Evolutionary conservation across 1,140 invertebrate genomes (phyloP), one percentile per base, ranked within the genome.

Genomic region (Apocrypta bakeri): DNA sequence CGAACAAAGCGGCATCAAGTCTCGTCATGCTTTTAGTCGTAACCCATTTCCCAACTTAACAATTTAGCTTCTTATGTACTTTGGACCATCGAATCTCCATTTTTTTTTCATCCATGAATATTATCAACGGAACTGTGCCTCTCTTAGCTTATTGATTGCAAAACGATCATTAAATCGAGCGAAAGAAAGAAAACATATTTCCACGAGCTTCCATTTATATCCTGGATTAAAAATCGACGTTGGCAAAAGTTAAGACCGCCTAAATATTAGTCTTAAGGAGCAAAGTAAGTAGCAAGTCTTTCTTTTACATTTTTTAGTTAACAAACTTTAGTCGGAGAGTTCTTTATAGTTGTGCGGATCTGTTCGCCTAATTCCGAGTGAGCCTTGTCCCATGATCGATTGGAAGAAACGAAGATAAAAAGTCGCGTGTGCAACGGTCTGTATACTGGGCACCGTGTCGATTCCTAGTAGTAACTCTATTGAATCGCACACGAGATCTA

Each of bases 51-150:
- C 14, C 63, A 27, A 9, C n/a, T 66, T 17, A 25, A 66, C 63
- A 56, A 56, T 56, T 56, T 56, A 56, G 63, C 63, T 25, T 66
- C 48, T n/a, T 69, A 6, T 69, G 61, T 79, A 69, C n/a, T 42
- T 48, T 17, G 12, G 42, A 56, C 48, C 17, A 56, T 56, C 7
- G 48, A 21, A 17, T n/a, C n/a, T 56, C 48, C 48, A 56, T 76
- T 77, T 68, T n/a, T n/a, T n/a, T n/a, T n/a, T n/a, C n/a, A n/a
- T n/a, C n/a, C n/a, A 24, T 21, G n/a, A 56, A 56, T 56, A 56
- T 56, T 56, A 6, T 21, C 48, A 4, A 56, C 17, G n/a, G n/a
- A n/a, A 2, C 6, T 6, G 1, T 56, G 17, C 7, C 48, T n/a
- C 48, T 21, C 17, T 21, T 56, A 2, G 48, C 17, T n/a, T 56